Base-by-base conservation (phyloP, 2,113 vertebrate species). In the Spheniscus mendiculus region DNA sequence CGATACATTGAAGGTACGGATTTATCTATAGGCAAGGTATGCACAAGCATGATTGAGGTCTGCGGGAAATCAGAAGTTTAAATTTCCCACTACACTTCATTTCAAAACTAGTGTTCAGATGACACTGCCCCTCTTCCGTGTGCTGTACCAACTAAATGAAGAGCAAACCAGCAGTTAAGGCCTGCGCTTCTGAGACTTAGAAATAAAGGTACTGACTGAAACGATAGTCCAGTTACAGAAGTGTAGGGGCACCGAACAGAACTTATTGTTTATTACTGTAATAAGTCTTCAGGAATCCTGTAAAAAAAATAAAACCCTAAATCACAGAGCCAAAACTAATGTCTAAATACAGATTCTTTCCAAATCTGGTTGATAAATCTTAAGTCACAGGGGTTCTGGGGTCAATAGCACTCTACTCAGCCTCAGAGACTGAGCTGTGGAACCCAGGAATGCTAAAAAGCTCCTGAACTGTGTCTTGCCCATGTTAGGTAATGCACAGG, bases 191-290 rank as follows among this genome's bases (percentile, higher is more conserved):
- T 69, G 36, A 78, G 44, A 53, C 20, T 81, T 32, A 58, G 30
- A 42, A 72, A 58, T 45, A 65, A 81, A 59, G 25, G n/a, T 53
- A 55, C 38, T 44, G 83, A 50, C 23, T 25, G 50, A 74, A 91
- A 30, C 0, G 0, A 34, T 32, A 83, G 26, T 30, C 56, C 26
- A 17, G 18, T 71, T 72, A 79, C 0, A 0, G 52, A 67, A 25
- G 16, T 2, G n/a, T 3, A 53, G 53, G 9, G 16, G 21, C 45
- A 62, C 18, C 38, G 10, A 58, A 62, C 18, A 9, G 10, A 58
- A 86, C 4, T 50, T 38, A 40, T 3, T 59, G 14, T 29, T 70
- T 52, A 29, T 45, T n/a, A 30, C 18, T 29, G 9, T 12, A 25
- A 0, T 53, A 85, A 56, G 7, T 17, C 38, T 65, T 78, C 32